Base-by-base conservation (phyloP, 1,140 invertebrate species). In the Bombus impatiens region DNA sequence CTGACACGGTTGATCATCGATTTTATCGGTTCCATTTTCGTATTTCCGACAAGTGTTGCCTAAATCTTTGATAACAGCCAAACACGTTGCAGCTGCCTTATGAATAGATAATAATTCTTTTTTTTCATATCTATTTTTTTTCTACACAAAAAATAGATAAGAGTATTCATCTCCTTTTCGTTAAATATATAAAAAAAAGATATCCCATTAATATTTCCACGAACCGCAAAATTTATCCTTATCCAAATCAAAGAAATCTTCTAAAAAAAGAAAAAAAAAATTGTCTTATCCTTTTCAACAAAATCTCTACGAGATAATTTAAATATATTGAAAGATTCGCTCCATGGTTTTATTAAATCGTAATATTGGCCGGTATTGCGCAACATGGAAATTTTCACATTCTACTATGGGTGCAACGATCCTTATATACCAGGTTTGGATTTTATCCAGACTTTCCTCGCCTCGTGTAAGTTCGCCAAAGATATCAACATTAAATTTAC, bases 401-500 rank as follows among this genome's bases (percentile, higher is more conserved):
- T 22, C 9, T 10, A 15, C 6, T 4, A 37, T 15, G 37, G 2
- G 22, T 47, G 18, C 71, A 40, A 35, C 6, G 40, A 37, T 44
- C 22, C 3, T 47, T 35, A 37, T 25, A 8, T 32, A 42, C 25
- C 2, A 67, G 59, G n/a, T 83, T 78, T 78, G 15, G 28, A 10
- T 32, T 67, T 65, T 9, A 78, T 83, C 59, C 82, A 40, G 44
- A 28, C 28, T 62, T 32, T 53, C 35, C 37, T 53, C 35, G 13
- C 12, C n/a, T 15, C 40, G n/a, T 22, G 15, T 8, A 15, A 65
- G 6, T 40, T 65, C 18, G 12, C 32, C 2, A 10, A 53, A n/a
- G 9, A n/a, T 84, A 42, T 78, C 82, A 59, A 78, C 65, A 70
- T 84, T 78, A 78, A 84, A 84, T 78, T 78, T 84, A 78, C 82